phyloP scores from a whole-genome alignment of 2,888 invertebrate species.

The Acrobasis repandana region DNA sequence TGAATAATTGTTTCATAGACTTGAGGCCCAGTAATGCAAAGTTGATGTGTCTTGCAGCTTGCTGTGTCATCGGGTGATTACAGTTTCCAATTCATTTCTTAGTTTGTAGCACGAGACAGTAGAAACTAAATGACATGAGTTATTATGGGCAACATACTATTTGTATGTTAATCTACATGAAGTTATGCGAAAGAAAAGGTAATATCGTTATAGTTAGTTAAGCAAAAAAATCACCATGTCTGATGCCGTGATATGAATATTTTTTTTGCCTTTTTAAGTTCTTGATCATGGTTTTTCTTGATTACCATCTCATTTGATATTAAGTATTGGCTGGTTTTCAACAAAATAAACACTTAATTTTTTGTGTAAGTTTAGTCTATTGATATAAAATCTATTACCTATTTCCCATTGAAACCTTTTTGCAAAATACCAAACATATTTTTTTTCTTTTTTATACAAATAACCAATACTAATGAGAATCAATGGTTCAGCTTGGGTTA shows the following conservation, averaged over 20 bases:
- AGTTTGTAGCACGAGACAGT: slow-evolving; percentile 8
- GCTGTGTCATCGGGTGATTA: slow-evolving; percentile 14
- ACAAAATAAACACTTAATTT: too few species aligned
- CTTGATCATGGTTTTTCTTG: too few species aligned
- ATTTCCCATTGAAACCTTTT: too few species aligned
- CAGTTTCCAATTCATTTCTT: neutral
- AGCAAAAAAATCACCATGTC: neutral
- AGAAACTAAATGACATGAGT: slow-evolving; percentile 16
- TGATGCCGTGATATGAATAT: neutral
- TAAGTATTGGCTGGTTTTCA: too few species aligned
- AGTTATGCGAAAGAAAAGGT: neutral
- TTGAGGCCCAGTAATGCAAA: slow-evolving; percentile 11
- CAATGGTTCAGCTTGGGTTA: too few species aligned
- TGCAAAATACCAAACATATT: too few species aligned
- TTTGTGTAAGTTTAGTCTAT: too few species aligned
- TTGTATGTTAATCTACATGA: slow-evolving; percentile 3
- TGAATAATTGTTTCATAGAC: neutral
- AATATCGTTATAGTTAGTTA: neutral
- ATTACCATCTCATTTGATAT: too few species aligned
- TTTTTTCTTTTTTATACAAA: too few species aligned
- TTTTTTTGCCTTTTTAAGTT: neutral
- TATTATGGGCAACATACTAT: slow-evolving; percentile 1
- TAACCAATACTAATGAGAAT: too few species aligned
- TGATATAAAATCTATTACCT: too few species aligned
- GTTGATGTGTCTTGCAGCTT: slow-evolving; percentile 13